phyloP scores from a whole-genome alignment of 2,797 vertebrate genomes.

The Bufotes viridis region DNA sequence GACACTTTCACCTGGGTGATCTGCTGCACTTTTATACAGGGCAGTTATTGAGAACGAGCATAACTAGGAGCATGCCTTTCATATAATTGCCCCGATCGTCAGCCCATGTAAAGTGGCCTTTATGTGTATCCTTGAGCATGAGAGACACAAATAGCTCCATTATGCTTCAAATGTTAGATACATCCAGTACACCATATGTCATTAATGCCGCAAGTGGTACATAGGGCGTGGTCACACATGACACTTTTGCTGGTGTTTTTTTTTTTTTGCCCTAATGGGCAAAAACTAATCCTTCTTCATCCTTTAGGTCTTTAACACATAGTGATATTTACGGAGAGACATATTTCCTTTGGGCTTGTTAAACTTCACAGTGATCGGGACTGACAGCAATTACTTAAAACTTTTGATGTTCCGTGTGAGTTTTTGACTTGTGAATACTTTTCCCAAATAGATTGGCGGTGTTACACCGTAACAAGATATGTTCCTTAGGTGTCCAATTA shows the following conservation, averaged over 20 bases:
- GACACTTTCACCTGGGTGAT: no score
- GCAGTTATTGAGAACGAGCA: no score
- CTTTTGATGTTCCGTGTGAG: conserved; percentile 31
- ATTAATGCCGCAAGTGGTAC: no score
- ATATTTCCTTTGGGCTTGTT: background rate
- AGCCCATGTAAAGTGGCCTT: no score
- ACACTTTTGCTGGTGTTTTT: background rate
- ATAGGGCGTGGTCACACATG: no score
- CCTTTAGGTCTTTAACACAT: background rate
- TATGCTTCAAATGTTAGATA: no score
- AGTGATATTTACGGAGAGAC: background rate
- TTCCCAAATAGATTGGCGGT: conserved; percentile 28
- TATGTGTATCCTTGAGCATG: no score
- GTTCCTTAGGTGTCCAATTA: conserved; percentile 56
- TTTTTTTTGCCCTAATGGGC: background rate
- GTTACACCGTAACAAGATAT: conserved; percentile 48
- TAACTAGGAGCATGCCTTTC: no score
- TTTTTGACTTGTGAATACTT: conserved; percentile 39
- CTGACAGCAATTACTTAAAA: conserved; percentile 42
- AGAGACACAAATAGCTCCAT: no score
- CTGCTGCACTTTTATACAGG: no score
- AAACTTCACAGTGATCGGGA: conserved; percentile 20
- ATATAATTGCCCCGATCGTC: no score
- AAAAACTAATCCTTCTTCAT: background rate
- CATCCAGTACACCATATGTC: no score